A percentile compares a stretch with the other conserved stretches of the same genome.
Evolutionary conservation across 2,797 vertebrate species (phyloP).

Genomic region (Sciurus carolinensis): DNA sequence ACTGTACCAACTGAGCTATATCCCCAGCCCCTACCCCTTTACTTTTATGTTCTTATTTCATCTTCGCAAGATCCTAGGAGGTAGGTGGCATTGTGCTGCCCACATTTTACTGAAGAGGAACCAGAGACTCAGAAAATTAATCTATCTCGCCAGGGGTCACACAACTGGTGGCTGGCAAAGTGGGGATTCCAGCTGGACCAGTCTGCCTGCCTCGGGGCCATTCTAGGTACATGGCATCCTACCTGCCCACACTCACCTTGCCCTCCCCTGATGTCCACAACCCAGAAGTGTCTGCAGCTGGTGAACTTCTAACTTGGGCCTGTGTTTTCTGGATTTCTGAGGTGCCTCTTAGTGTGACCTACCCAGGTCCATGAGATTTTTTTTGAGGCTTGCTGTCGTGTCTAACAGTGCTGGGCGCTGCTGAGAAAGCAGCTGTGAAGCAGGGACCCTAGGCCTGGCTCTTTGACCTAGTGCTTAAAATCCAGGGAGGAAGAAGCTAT

Average conservation of each 20-base stretch:
- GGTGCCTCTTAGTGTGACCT: not conserved
- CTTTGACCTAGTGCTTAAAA: not conserved
- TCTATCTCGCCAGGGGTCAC: not conserved
- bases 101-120: not conserved
- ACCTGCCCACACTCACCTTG: too few relatives aligned
- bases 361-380: not conserved
- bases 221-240: not conserved
- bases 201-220: not conserved
- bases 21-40: not conserved
- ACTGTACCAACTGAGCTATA: too few relatives aligned
- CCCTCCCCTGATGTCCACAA: not conserved
- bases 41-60: conserved; percentile 30
- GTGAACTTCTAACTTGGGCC: not conserved
- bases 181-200: not conserved
- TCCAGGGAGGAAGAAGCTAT: not conserved
- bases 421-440: not conserved
- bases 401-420: not conserved
- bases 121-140: conserved; percentile 1
- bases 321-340: not conserved
- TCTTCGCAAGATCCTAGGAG: not conserved
- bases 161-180: not conserved
- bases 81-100: not conserved
- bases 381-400: not conserved
- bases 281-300: fast-evolving
- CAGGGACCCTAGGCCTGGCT: not conserved